phyloP scores from a whole-genome alignment of 2,797 vertebrate species.

The Poeciliopsis gracilis region DNA sequence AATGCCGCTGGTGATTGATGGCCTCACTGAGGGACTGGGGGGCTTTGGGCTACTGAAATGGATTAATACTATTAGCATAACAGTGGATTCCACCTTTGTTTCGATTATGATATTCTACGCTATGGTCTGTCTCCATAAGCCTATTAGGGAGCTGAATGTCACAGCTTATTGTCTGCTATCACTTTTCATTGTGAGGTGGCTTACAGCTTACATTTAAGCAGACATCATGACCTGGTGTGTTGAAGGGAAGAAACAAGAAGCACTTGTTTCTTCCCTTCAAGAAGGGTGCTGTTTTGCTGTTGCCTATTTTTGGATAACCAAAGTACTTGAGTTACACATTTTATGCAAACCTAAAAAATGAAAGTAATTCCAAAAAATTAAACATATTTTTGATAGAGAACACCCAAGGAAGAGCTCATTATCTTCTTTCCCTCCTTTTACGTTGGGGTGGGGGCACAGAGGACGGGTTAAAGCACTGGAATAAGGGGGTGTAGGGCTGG shows the following conservation, averaged over 20 bases:
- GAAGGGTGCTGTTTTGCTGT: not conserved
- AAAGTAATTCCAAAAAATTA: constrained; percentile 45
- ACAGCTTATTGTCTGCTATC: constrained; percentile 60
- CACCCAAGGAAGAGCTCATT: constrained; percentile 46
- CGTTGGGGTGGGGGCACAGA: constrained; percentile 56
- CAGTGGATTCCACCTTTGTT: constrained; percentile 67
- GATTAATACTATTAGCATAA: constrained; percentile 76
- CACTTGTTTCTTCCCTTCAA: not conserved
- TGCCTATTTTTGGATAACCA: not conserved
- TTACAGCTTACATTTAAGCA: constrained; percentile 56
- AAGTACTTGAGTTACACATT: not conserved
- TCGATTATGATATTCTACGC: constrained; percentile 55
- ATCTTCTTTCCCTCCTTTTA: constrained; percentile 44
- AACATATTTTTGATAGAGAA: constrained; percentile 12
- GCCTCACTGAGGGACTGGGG: constrained; percentile 40
- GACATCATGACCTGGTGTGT: constrained; percentile 19
- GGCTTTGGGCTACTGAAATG: constrained; percentile 40
- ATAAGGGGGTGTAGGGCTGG: constrained; percentile 68
- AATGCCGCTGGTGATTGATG: constrained; percentile 68
- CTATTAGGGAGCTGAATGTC: constrained; percentile 59
- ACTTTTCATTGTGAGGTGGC: constrained; percentile 66
- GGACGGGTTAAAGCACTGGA: constrained; percentile 68
- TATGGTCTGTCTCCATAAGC: constrained; percentile 62
- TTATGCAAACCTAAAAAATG: constrained; percentile 20
- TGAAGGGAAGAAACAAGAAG: constrained; percentile 25